Evolutionary conservation across 2,113 vertebrate genomes (phyloP), one percentile per base, ranked within the genome.

Genomic region (Stegastes partitus): DNA sequence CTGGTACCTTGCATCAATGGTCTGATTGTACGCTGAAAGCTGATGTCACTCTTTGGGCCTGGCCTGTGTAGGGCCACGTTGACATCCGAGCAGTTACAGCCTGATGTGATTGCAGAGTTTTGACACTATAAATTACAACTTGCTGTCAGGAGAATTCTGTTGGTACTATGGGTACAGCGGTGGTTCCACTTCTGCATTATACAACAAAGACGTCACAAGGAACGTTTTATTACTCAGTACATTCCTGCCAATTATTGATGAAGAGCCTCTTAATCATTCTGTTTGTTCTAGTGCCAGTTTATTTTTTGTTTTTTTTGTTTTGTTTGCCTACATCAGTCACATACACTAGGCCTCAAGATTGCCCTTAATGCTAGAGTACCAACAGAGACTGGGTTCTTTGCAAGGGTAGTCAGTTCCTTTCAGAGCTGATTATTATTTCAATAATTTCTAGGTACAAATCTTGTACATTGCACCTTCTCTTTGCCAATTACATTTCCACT

Each of bases 1-100:
- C 83, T 90, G 88, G 89, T 83, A 92, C 91, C 85, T 88, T 83
- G 37, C 75, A 87, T 93, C 88, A 95, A 91, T 93, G 77, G 86
- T 39, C 39, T 86, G 79, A 91, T 94, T 94, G 93, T 93, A 69
- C 7, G n/a, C 63, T 82, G 55, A 63, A 39, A 25, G 66, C 87
- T 90, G 89, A 94, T 89, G 93, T 94, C 89, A 93, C 74, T 68
- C 16, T 65, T 61, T 37, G 50, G 62, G 50, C 84, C 71, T 49
- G 63, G 65, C 31, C 77, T 55, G 22, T 47, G 21, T 61, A 31
- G 23, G 8, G 69, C 71, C 79, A 79, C 65, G 57, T 71, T 78
- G 50, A 77, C 74, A 72, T 74, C 65, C 2, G 14, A 68, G 68
- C 58, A 15, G 55, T 84, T 76, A n/a, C 45, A 87, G 84, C 58